Evolutionary conservation across 2,888 invertebrate species (phyloP).

Genomic region (Fragum fragum): DNA sequence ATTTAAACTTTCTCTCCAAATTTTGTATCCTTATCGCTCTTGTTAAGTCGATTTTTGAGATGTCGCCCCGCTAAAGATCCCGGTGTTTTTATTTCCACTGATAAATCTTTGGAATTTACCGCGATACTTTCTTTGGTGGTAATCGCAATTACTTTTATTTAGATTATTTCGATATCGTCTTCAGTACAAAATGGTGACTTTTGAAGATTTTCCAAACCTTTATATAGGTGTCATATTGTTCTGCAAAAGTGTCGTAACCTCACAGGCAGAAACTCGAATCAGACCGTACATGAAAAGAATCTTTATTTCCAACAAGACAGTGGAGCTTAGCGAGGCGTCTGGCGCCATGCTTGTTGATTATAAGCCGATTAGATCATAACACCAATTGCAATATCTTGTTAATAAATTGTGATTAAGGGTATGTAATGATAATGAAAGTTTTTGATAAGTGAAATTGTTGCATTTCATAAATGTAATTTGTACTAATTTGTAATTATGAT

Average conservation of each 20-base stretch:
- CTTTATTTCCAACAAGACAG: background rate
- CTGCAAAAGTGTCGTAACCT: background rate
- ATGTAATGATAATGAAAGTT: conserved; percentile 22
- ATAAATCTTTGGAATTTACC: conserved; percentile 20
- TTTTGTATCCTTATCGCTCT: conserved; percentile 51
- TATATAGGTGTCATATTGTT: conserved; percentile 5
- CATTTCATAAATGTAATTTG: conserved; percentile 24
- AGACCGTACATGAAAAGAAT: background rate
- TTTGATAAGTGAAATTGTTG: background rate
- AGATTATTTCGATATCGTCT: background rate
- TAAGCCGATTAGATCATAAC: conserved; percentile 8
- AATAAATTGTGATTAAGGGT: conserved; percentile 45
- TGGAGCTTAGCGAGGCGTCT: conserved; percentile 8
- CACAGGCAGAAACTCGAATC: conserved; percentile 15
- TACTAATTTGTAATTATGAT: conserved; percentile 11
- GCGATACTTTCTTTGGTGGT: conserved; percentile 6
- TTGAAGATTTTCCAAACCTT: background rate
- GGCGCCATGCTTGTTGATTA: conserved; percentile 19
- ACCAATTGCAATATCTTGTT: conserved; percentile 15
- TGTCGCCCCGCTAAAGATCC: conserved; percentile 47
- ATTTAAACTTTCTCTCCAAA: conserved; percentile 66
- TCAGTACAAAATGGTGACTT: conserved; percentile 1
- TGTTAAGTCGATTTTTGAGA: conserved; percentile 57
- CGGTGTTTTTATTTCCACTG: conserved; percentile 53
- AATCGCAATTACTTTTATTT: background rate